These are phyloP conservation scores for Sylvilagus bachmani DNA, from an alignment of 2,113 vertebrate species.

Conservation along the genomic window DNA sequence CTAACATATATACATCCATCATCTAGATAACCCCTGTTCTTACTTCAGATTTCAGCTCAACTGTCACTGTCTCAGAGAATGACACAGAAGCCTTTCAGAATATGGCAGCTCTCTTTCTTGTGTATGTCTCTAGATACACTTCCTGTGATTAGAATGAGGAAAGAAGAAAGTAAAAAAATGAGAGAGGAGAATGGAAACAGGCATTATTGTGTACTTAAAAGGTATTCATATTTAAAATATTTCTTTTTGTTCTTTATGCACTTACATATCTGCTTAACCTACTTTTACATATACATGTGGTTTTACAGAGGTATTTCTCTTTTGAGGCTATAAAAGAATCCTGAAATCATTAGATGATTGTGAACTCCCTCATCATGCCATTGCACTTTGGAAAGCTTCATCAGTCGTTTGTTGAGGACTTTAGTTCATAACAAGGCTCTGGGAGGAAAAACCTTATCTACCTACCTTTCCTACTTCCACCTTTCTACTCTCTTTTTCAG, in stretches of 20 bases:
- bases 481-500: neutral
- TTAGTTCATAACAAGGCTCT: neutral
- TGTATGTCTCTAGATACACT: neutral
- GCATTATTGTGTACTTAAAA: neutral
- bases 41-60: neutral
- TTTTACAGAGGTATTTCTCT: conserved; percentile 3
- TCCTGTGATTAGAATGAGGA: neutral
- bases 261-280: neutral
- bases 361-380: neutral
- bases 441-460: neutral
- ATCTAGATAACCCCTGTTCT: neutral
- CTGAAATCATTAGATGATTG: neutral
- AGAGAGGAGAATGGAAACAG: neutral
- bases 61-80: neutral
- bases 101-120: neutral
- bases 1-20: neutral
- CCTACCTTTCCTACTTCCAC: neutral
- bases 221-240: neutral
- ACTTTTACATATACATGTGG: conserved; percentile 4
- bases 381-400: neutral
- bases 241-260: neutral
- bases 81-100: neutral
- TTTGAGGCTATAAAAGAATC: neutral
- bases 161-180: conserved; percentile 13
- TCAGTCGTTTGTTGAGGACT: neutral